phyloP scores from a whole-genome alignment of 2,113 vertebrate species.

The Hippopotamus amphibius region DNA sequence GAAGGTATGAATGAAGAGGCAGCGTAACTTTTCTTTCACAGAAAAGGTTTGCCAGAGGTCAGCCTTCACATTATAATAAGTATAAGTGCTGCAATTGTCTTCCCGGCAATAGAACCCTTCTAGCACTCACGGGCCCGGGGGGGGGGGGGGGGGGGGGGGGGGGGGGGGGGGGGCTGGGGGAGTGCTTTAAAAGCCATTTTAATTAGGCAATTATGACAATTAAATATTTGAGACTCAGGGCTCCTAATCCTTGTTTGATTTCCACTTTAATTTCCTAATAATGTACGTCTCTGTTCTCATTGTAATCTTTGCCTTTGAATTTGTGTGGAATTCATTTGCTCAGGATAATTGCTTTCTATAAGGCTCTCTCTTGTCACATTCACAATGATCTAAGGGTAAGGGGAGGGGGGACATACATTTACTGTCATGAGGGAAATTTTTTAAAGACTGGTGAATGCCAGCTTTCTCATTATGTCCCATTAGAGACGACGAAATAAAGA shows the following conservation, averaged over 20 bases:
- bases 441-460: slow-evolving; percentile 49
- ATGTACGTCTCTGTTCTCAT: slow-evolving; percentile 72
- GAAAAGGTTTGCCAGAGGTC: slow-evolving; percentile 70
- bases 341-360: slow-evolving; percentile 72
- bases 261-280: slow-evolving; percentile 80
- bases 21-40: slow-evolving; percentile 45
- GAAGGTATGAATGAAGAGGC: slow-evolving; percentile 70
- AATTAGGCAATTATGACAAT: slow-evolving; percentile 83
- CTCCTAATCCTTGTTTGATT: slow-evolving; percentile 81
- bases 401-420: background rate
- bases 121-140: background rate
- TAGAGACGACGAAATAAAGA: slow-evolving; percentile 55
- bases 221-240: slow-evolving; percentile 78
- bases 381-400: slow-evolving; percentile 62
- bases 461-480: slow-evolving; percentile 60
- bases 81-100: slow-evolving; percentile 71
- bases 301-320: slow-evolving; percentile 77
- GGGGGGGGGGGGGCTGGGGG: too few relatives aligned
- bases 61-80: slow-evolving; percentile 52
- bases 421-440: background rate
- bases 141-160: background rate
- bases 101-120: slow-evolving; percentile 53
- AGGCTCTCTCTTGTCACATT: slow-evolving; percentile 58
- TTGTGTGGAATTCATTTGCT: slow-evolving; percentile 71
- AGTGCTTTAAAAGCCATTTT: slow-evolving; percentile 67